These are phyloP conservation scores for Melinopterus prodromus DNA, from an alignment of 2,888 invertebrate genomes.

Conservation along the genomic window DNA sequence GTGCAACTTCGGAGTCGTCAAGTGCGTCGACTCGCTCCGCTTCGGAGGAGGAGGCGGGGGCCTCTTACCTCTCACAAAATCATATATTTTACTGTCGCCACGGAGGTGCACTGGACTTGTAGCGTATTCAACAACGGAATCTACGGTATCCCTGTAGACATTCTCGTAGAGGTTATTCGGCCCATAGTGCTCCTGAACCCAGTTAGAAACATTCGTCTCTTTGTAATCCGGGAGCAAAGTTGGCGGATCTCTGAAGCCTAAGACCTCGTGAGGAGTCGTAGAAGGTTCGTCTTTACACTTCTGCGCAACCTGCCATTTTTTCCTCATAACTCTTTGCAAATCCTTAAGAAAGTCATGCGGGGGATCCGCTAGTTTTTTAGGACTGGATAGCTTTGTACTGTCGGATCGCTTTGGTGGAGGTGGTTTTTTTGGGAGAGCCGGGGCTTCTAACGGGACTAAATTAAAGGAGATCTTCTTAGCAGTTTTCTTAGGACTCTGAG, in stretches of 20 bases:
- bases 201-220: conserved; percentile 87
- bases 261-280: conserved; percentile 90
- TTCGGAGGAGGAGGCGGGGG: conserved; percentile 93
- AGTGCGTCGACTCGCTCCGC: conserved; percentile 86
- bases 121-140: conserved; percentile 62
- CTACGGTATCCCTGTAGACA: conserved; percentile 65
- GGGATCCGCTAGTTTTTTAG: conserved; percentile 79
- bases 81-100: conserved; percentile 43
- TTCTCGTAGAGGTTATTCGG: conserved; percentile 80
- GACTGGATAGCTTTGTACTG: conserved; percentile 76
- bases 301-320: conserved; percentile 93
- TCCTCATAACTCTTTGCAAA: conserved; percentile 90
- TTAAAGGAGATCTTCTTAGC: conserved; percentile 73
- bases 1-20: conserved; percentile 65
- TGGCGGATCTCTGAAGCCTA: conserved; percentile 87
- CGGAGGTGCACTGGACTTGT: conserved; percentile 56
- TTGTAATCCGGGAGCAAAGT: conserved; percentile 74
- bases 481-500: conserved; percentile 64
- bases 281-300: conserved; percentile 88
- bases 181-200: conserved; percentile 90
- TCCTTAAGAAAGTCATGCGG: conserved; percentile 87
- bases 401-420: conserved; percentile 81
- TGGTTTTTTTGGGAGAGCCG: conserved; percentile 73
- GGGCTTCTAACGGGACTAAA: conserved; percentile 64
- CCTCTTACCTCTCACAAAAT: conserved; percentile 62